Conservation (phyloP, 2,797 vertebrate genomes). For the Argyrosomus regius region DNA sequence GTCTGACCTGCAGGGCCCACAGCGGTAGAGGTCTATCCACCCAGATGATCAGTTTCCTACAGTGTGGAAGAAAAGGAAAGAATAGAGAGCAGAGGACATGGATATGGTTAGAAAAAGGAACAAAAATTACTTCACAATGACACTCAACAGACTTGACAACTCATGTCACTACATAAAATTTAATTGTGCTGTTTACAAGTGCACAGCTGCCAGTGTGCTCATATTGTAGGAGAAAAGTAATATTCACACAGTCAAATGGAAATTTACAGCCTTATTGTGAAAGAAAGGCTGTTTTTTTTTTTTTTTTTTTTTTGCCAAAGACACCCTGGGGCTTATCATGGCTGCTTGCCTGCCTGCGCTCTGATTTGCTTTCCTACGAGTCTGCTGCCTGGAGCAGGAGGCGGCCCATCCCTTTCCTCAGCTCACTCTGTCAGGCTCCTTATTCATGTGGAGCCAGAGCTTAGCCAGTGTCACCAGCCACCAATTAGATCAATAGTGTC, state of each 20-base stretch:
- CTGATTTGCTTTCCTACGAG: conserved; percentile 50
- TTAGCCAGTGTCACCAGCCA: conserved; percentile 77
- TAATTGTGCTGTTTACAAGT: conserved; percentile 44
- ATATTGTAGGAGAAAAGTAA: conserved; percentile 52
- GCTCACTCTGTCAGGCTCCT: conserved; percentile 77
- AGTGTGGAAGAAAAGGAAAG: conserved; percentile 28
- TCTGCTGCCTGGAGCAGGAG: conserved; percentile 64
- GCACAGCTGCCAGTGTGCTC: conserved; percentile 35
- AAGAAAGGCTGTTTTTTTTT: conserved; percentile 37
- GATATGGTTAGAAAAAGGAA: background rate
- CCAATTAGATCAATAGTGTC: conserved; percentile 81
- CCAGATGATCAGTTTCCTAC: conserved; percentile 90
- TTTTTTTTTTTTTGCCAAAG: conserved; percentile 27
- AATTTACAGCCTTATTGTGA: conserved; percentile 61
- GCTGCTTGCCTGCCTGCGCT: conserved; percentile 54
- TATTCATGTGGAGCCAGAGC: conserved; percentile 82
- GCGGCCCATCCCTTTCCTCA: conserved; percentile 63
- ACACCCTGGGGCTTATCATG: conserved; percentile 63
- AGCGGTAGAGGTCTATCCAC: conserved; percentile 89
- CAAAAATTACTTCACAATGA: conserved; percentile 19
- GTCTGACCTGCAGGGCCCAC: conserved; percentile 89
- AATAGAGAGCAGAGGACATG: conserved; percentile 26
- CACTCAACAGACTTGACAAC: conserved; percentile 6
- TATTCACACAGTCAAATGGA: conserved; percentile 60
- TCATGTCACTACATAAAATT: conserved; percentile 29